Conservation (phyloP, 2,888 invertebrate genomes). For the Choreutis nemorana region DNA sequence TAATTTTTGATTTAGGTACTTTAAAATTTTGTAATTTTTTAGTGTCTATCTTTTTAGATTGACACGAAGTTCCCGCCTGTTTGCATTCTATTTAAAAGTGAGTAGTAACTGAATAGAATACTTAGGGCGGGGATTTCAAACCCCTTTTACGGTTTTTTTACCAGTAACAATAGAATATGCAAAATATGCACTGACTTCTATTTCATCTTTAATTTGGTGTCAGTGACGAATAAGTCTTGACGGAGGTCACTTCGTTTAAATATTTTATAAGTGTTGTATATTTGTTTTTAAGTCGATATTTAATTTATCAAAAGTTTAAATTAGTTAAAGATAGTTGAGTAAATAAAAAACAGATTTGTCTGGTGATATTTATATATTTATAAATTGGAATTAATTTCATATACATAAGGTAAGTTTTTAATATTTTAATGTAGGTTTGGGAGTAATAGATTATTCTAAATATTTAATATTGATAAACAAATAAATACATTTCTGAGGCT, state of each 20-base stretch:
- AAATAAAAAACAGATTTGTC: constrained; percentile 17
- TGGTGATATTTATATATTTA: constrained; percentile 30
- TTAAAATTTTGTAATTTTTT: too few relatives aligned
- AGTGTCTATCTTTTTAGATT: too few relatives aligned
- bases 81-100: too few relatives aligned
- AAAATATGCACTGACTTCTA: constrained; percentile 29
- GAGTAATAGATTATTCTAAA: constrained; percentile 10
- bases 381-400: constrained; percentile 5
- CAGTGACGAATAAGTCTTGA: constrained; percentile 35
- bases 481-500: too few relatives aligned
- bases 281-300: too few relatives aligned
- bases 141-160: constrained; percentile 27
- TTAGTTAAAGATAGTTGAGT: too few relatives aligned
- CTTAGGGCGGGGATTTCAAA: constrained; percentile 32
- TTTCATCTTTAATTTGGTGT: constrained; percentile 23
- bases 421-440: constrained; percentile 7
- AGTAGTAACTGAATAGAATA: too few relatives aligned
- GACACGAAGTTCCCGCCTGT: too few relatives aligned
- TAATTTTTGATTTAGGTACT: too few relatives aligned
- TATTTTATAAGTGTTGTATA: too few relatives aligned
- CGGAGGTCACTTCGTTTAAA: constrained; percentile 24
- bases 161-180: constrained; percentile 36
- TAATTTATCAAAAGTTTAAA: too few relatives aligned
- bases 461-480: constrained; percentile 10
- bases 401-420: constrained; percentile 11